A percentile compares a stretch with the other conserved stretches of the same genome.
phyloP scores from a whole-genome alignment of 2,113 vertebrate species.

The Notothenia rossii region DNA sequence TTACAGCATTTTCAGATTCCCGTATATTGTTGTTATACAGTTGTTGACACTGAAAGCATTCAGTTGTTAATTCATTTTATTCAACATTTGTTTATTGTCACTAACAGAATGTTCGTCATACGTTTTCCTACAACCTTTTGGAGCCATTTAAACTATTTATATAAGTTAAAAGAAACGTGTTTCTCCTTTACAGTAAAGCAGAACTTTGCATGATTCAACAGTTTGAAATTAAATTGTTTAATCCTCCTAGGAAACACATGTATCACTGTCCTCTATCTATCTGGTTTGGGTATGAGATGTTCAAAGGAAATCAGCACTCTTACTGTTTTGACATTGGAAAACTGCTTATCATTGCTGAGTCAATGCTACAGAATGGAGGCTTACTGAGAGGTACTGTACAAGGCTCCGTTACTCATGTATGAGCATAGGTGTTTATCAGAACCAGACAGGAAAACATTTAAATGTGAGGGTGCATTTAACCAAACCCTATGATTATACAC shows the following conservation, averaged over 20 bases:
- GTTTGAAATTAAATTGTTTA: not conserved
- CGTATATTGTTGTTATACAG: not conserved
- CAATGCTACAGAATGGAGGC: slow-evolving; percentile 34
- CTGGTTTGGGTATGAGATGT: slow-evolving; percentile 5
- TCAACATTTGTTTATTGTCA: no score
- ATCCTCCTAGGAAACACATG: not conserved
- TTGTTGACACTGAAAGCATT: not conserved
- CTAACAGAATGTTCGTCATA: no score
- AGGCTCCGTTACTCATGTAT: slow-evolving; percentile 51
- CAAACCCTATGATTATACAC: slow-evolving; percentile 82
- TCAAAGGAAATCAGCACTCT: not conserved
- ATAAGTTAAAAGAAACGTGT: not conserved
- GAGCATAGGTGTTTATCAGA: slow-evolving; percentile 77
- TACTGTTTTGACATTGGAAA: not conserved
- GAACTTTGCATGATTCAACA: not conserved
- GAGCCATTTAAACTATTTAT: not conserved
- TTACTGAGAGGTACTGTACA: not conserved
- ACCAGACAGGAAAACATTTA: slow-evolving; percentile 77
- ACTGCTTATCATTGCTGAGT: slow-evolving; percentile 35
- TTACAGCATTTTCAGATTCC: not conserved
- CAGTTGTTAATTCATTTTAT: no score
- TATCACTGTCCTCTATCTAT: not conserved
- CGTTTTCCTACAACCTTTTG: not conserved
- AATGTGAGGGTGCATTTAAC: slow-evolving; percentile 71
- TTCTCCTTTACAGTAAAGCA: not conserved